Conservation (phyloP, 2,113 vertebrate species). For the Misgurnus mizolepis region DNA sequence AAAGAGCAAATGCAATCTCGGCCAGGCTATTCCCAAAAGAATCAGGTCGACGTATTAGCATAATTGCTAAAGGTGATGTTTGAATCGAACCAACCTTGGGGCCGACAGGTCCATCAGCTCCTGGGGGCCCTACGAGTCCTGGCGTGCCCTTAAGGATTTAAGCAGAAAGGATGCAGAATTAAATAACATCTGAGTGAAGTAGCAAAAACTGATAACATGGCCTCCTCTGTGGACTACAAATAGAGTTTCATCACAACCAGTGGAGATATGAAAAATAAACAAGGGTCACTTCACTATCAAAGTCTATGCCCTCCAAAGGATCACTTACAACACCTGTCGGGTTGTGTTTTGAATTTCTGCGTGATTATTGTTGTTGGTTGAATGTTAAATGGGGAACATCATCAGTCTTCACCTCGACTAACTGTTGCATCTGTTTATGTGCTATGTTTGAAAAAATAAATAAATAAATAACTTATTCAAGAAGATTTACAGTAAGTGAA, state of each 20-base stretch:
- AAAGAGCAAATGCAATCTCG: slow-evolving; percentile 21
- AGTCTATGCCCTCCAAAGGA: too few relatives aligned
- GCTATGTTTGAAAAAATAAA: too few relatives aligned
- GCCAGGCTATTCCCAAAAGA: slow-evolving; percentile 5
- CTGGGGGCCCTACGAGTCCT: slow-evolving; percentile 64
- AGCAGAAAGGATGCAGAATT: slow-evolving; percentile 35
- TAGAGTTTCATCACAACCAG: background rate
- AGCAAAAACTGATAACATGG: slow-evolving; percentile 11
- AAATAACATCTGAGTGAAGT: slow-evolving; percentile 25
- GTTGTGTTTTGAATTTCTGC: too few relatives aligned
- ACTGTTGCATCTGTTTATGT: too few relatives aligned
- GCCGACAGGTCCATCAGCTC: slow-evolving; percentile 66
- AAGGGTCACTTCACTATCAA: too few relatives aligned
- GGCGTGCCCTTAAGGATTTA: slow-evolving; percentile 61
- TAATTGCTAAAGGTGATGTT: slow-evolving; percentile 62
- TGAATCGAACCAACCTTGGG: slow-evolving; percentile 69
- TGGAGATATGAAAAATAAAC: background rate
- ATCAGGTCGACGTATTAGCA: slow-evolving; percentile 55
- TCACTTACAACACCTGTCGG: too few relatives aligned
- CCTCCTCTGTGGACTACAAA: slow-evolving; percentile 26
- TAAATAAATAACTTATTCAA: too few relatives aligned
- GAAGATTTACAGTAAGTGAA: too few relatives aligned
- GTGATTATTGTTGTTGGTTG: too few relatives aligned
- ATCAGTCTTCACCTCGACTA: too few relatives aligned
- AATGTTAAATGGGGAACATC: too few relatives aligned